These are phyloP conservation scores for Pyrgus malvae DNA, from an alignment of 2,888 invertebrate genomes.

Conservation along the genomic window DNA sequence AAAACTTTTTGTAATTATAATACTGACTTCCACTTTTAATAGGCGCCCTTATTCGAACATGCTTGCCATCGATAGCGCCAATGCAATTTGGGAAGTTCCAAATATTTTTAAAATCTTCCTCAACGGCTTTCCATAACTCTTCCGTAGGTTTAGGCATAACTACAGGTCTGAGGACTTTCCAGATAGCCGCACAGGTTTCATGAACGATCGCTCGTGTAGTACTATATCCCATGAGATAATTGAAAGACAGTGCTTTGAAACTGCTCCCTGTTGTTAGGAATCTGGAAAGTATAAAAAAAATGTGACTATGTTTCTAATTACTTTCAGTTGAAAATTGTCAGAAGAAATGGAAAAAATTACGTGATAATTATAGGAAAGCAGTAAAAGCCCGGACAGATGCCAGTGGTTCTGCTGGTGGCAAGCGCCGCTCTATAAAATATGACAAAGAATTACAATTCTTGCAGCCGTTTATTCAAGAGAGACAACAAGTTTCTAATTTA, in stretches of 20 bases:
- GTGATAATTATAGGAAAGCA: neutral
- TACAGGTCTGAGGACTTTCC: conserved; percentile 19
- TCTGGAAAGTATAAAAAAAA: conserved; percentile 12
- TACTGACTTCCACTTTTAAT: conserved; percentile 36
- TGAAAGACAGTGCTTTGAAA: conserved; percentile 34
- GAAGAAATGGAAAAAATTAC: neutral
- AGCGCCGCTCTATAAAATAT: conserved; percentile 1
- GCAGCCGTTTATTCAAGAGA: conserved; percentile 33
- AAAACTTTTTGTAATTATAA: conserved; percentile 39
- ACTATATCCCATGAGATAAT: conserved; percentile 34
- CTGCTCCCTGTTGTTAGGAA: conserved; percentile 33
- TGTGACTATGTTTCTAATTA: neutral
- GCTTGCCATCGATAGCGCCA: conserved; percentile 29
- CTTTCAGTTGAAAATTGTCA: neutral
- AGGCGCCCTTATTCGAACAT: conserved; percentile 36
- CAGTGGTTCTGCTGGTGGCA: neutral
- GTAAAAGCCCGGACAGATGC: neutral
- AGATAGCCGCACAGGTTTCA: conserved; percentile 25
- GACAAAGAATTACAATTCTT: conserved; percentile 34
- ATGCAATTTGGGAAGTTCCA: conserved; percentile 4
- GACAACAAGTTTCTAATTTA: conserved; percentile 35
- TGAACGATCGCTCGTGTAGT: conserved; percentile 31
- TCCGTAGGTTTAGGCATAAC: conserved; percentile 30
- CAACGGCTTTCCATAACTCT: conserved; percentile 28
- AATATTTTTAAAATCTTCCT: conserved; percentile 22